phyloP scores from a whole-genome alignment of 2,797 vertebrate species.

The Sebastes hubbsi region DNA sequence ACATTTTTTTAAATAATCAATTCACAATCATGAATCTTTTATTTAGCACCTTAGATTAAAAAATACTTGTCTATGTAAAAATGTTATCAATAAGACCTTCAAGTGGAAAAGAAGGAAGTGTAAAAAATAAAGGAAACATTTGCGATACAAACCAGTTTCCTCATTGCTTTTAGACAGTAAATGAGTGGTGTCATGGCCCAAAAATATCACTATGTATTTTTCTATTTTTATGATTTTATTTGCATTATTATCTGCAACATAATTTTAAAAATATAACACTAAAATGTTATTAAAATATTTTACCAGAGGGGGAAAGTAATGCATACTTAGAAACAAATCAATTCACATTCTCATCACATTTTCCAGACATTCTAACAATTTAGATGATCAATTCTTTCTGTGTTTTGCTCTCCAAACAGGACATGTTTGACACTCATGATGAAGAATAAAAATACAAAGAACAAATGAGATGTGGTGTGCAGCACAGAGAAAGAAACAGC shows the following conservation, averaged over 20 bases:
- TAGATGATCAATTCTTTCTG: not conserved
- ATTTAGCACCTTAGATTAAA: not conserved
- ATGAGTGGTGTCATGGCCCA: not conserved
- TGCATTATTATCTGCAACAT: not conserved
- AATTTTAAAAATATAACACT: not conserved
- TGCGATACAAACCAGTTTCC: not conserved
- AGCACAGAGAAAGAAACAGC: not conserved
- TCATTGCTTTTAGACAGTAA: not conserved
- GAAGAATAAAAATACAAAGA: not conserved
- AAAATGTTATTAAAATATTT: not conserved
- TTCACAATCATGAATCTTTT: not conserved
- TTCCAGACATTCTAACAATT: not conserved
- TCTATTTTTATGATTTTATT: not conserved
- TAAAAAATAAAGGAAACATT: not conserved
- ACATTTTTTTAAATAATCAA: not conserved
- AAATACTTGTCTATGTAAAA: not conserved
- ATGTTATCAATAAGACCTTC: not conserved
- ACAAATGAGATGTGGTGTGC: not conserved
- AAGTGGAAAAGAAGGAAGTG: not conserved
- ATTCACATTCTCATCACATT: not conserved
- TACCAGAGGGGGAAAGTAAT: not conserved
- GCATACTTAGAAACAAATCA: not conserved
- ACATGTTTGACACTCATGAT: not conserved
- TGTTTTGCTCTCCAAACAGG: not conserved
- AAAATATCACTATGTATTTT: not conserved